A percentile compares a stretch with the other conserved stretches of the same genome.
Conservation (phyloP, 2,797 vertebrate species). For the Scleropages formosus region DNA sequence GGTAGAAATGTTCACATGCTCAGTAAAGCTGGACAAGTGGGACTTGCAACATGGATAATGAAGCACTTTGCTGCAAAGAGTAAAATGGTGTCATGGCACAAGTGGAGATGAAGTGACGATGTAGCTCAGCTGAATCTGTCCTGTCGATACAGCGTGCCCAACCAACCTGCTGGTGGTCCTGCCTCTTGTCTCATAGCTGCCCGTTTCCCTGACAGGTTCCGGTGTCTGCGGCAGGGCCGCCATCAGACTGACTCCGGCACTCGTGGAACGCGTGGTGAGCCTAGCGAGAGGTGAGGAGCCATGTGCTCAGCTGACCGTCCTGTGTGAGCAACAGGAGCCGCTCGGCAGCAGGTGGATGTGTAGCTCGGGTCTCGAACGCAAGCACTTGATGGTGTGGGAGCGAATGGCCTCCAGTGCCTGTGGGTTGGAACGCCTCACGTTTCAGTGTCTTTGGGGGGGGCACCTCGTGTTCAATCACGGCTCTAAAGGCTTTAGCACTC, state of each 20-base stretch:
- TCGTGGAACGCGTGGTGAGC: slow-evolving; percentile 47
- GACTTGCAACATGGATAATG: no score
- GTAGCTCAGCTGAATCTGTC: no score
- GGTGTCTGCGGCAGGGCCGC: slow-evolving; percentile 46
- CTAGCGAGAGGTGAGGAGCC: slow-evolving; percentile 62
- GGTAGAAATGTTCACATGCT: no score
- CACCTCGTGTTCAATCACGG: not conserved
- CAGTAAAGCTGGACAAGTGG: no score
- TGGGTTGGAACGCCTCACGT: no score
- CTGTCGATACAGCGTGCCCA: no score
- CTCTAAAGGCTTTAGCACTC: not conserved
- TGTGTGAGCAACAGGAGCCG: not conserved
- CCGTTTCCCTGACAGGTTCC: slow-evolving; percentile 42
- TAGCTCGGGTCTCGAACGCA: no score
- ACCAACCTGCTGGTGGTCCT: not conserved
- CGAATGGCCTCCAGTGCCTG: no score
- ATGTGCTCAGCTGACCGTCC: not conserved
- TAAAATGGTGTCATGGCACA: no score
- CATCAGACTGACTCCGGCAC: slow-evolving; percentile 59
- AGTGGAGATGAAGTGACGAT: no score
- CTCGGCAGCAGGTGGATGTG: slow-evolving; percentile 23
- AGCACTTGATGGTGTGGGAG: no score
- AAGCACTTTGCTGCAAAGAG: no score
- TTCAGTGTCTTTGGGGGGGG: not conserved
- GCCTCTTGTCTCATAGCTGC: not conserved